These are phyloP conservation scores for Scopus umbretta DNA, from an alignment of 2,113 vertebrate species.

Conservation along the genomic window DNA sequence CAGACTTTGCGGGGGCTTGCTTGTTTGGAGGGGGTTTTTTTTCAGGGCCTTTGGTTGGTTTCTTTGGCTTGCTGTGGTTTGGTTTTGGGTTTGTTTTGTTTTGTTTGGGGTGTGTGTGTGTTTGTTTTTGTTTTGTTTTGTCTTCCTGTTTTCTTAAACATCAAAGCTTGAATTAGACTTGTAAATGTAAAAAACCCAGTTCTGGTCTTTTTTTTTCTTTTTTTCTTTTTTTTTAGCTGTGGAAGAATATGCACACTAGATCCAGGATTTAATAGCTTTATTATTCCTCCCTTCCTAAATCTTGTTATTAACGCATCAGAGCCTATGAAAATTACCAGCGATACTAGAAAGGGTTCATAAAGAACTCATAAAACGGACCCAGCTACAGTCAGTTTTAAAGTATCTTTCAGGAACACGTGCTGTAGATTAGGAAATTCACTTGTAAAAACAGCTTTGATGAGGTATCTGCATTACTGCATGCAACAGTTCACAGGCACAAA, in stretches of 20 bases:
- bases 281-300: background rate
- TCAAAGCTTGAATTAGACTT: background rate
- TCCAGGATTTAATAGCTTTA: background rate
- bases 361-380: background rate
- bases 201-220: background rate
- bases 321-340: background rate
- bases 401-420: background rate
- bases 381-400: background rate
- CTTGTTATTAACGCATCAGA: background rate
- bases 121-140: background rate
- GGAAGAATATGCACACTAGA: background rate
- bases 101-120: background rate
- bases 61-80: background rate
- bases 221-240: background rate
- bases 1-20: background rate
- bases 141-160: background rate
- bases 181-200: background rate
- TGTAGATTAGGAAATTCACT: background rate
- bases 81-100: background rate
- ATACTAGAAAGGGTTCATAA: background rate
- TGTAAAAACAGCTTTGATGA: background rate
- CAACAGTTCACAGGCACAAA: background rate
- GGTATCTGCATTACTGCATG: background rate
- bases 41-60: background rate
- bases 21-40: background rate